phyloP scores from a whole-genome alignment of 1,140 invertebrate species.

The Platorchestia sp. region DNA sequence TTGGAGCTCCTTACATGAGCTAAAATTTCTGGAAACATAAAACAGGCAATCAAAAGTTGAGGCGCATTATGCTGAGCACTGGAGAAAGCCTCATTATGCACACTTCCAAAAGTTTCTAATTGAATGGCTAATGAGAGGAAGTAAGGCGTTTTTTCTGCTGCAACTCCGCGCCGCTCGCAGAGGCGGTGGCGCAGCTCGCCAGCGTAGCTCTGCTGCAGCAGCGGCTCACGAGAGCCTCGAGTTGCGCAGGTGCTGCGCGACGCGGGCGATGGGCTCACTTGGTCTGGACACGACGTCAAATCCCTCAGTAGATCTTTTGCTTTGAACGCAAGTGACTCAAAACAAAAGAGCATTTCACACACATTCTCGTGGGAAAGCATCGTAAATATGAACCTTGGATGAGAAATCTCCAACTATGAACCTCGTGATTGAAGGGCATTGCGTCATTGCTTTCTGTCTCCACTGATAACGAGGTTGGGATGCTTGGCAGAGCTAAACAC shows the following conservation, averaged over 20 bases:
- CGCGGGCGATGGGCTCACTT: too few species aligned
- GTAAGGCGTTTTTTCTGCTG: neutral
- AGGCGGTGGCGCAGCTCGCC: neutral
- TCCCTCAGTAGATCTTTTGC: too few species aligned
- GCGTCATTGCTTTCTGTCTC: too few species aligned
- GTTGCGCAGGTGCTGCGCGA: neutral
- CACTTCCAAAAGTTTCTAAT: constrained; percentile 53
- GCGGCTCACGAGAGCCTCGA: neutral
- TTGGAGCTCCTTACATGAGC: neutral
- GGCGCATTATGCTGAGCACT: constrained; percentile 48
- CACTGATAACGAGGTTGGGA: too few species aligned
- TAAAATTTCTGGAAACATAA: neutral
- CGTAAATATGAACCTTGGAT: too few species aligned
- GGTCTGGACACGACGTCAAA: too few species aligned
- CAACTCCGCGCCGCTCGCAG: neutral
- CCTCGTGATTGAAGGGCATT: too few species aligned
- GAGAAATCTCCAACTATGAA: too few species aligned
- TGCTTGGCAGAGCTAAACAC: too few species aligned
- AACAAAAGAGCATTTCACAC: too few species aligned
- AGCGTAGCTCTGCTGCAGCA: neutral
- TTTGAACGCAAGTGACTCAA: too few species aligned
- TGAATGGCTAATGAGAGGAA: constrained; percentile 50
- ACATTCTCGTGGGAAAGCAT: too few species aligned
- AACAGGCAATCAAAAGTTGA: constrained; percentile 46
- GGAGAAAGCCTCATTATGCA: constrained; percentile 48